These are phyloP conservation scores for Stigmatopora nigra DNA, from an alignment of 2,113 vertebrate genomes.

Conservation along the genomic window DNA sequence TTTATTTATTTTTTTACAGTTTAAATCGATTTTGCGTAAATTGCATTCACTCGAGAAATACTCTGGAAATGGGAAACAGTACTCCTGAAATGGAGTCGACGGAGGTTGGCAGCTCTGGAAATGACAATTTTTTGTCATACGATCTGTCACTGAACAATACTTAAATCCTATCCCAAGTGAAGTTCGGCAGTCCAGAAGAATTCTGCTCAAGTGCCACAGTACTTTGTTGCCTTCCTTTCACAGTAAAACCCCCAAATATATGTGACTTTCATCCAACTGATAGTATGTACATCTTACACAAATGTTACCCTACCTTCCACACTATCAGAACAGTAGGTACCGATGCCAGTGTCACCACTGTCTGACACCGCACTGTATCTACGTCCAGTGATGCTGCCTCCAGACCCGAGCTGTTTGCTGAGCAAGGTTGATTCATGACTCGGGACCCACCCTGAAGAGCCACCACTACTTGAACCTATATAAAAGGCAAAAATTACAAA, in stretches of 20 bases:
- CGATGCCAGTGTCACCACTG: conserved; percentile 49
- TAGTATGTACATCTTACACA: not conserved
- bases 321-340: conserved; percentile 46
- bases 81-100: too few relatives aligned
- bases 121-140: too few relatives aligned
- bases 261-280: not conserved
- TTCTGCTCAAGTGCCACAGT: too few relatives aligned
- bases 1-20: too few relatives aligned
- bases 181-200: too few relatives aligned
- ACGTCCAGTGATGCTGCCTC: conserved; percentile 16
- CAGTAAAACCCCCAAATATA: not conserved
- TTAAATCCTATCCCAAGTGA: too few relatives aligned
- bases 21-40: too few relatives aligned
- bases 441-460: conserved; percentile 16
- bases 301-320: conserved; percentile 36
- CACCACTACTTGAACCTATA: conserved; percentile 13
- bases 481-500: not conserved
- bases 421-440: conserved; percentile 19
- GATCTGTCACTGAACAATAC: too few relatives aligned
- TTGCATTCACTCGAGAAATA: too few relatives aligned
- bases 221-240: too few relatives aligned
- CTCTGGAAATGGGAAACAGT: too few relatives aligned
- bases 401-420: conserved; percentile 1
- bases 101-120: too few relatives aligned
- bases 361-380: conserved; percentile 43